Evolutionary conservation across 2,888 invertebrate species (phyloP).

Genomic region (Vandiemenella viatica): DNA sequence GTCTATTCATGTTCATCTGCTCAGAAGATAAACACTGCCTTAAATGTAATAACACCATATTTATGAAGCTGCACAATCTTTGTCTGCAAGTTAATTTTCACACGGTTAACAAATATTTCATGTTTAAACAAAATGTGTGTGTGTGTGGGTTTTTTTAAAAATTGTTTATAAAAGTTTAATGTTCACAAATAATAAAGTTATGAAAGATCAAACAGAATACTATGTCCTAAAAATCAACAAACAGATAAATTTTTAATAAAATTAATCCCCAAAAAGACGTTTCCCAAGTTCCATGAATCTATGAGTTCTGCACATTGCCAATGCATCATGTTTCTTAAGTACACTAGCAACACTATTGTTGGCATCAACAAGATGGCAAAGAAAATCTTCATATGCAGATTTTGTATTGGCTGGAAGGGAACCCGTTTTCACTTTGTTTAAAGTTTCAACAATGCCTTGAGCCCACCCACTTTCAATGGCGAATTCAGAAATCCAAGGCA

Average conservation of each 20-base stretch:
- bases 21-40: too few relatives aligned
- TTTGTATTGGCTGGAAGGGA: slow-evolving; percentile 70
- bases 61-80: too few relatives aligned
- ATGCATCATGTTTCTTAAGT: slow-evolving; percentile 65
- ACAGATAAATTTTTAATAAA: neutral
- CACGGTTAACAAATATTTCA: too few relatives aligned
- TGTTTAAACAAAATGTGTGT: too few relatives aligned
- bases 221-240: too few relatives aligned
- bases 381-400: slow-evolving; percentile 79
- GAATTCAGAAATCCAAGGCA: slow-evolving; percentile 83
- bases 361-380: slow-evolving; percentile 69
- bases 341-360: slow-evolving; percentile 58
- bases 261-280: slow-evolving; percentile 70
- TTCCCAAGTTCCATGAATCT: slow-evolving; percentile 80
- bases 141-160: too few relatives aligned
- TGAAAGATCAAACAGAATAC: too few relatives aligned
- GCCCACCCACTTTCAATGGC: slow-evolving; percentile 90
- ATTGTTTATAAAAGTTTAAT: too few relatives aligned
- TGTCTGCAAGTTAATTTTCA: too few relatives aligned
- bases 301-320: slow-evolving; percentile 72
- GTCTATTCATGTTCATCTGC: too few relatives aligned
- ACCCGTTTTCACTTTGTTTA: slow-evolving; percentile 69
- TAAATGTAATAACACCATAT: too few relatives aligned
- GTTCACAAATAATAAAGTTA: too few relatives aligned
- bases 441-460: slow-evolving; percentile 66